Conservation (phyloP, 2,113 vertebrate species). For the Oncorhynchus mykiss region DNA sequence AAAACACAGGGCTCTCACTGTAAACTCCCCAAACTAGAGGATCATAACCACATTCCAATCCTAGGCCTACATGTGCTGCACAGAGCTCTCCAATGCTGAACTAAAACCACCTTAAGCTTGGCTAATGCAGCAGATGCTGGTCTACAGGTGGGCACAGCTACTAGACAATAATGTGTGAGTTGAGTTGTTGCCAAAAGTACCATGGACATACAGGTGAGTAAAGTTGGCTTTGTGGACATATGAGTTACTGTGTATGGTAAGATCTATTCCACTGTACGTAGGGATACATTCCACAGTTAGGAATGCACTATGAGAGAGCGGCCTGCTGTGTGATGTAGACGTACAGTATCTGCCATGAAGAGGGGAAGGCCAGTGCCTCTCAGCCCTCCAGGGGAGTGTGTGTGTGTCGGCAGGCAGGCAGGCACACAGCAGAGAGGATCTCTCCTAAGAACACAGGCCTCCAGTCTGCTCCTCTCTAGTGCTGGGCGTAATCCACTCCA, state of each 20-base stretch:
- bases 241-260: neutral
- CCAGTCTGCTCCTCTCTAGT: conserved; percentile 44
- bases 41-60: conserved; percentile 24
- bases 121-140: neutral
- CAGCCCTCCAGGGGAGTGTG: neutral
- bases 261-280: neutral
- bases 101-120: neutral
- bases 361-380: neutral
- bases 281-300: neutral
- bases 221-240: neutral
- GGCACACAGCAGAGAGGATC: conserved; percentile 18
- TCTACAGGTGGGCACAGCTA: neutral
- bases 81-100: neutral
- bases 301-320: neutral
- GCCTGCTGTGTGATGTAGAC: neutral
- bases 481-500: conserved; percentile 52
- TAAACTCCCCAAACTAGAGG: conserved; percentile 2
- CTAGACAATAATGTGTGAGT: neutral
- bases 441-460: conserved; percentile 51
- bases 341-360: neutral
- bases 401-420: neutral
- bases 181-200: neutral
- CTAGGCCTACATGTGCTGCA: neutral
- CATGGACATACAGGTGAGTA: neutral
- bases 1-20: conserved; percentile 4